Evolutionary conservation across 2,888 invertebrate species (phyloP).

Genomic region (Dilophus febrilis): DNA sequence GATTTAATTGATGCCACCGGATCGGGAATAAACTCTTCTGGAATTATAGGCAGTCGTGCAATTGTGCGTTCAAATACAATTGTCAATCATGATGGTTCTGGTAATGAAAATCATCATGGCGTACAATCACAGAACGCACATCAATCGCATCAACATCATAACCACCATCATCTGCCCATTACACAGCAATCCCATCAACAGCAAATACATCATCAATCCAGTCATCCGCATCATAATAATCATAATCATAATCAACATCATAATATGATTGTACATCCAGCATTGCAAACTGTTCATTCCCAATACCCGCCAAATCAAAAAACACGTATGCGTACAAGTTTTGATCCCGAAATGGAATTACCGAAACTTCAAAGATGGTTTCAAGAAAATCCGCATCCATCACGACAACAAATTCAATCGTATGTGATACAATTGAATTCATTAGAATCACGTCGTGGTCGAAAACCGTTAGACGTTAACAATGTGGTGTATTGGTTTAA

Average conservation of each 20-base stretch:
- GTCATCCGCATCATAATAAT: too few relatives aligned
- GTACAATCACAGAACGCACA: too few relatives aligned
- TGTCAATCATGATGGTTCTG: slow-evolving; percentile 18
- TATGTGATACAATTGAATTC: slow-evolving; percentile 89
- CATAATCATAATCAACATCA: slow-evolving; percentile 17
- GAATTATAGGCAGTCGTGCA: neutral
- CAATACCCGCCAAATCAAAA: slow-evolving; percentile 69
- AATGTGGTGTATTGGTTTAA: slow-evolving; percentile 97
- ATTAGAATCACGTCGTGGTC: slow-evolving; percentile 76
- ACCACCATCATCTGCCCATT: too few relatives aligned
- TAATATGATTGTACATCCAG: slow-evolving; percentile 43
- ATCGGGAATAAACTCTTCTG: too few relatives aligned
- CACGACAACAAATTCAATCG: slow-evolving; percentile 87
- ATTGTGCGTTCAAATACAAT: slow-evolving; percentile 8
- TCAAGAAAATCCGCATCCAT: slow-evolving; percentile 91
- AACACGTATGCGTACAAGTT: slow-evolving; percentile 90
- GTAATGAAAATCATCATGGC: neutral
- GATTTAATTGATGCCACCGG: neutral
- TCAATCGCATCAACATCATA: too few relatives aligned
- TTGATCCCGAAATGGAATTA: slow-evolving; percentile 90
- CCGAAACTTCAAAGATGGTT: slow-evolving; percentile 96
- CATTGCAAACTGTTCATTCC: slow-evolving; percentile 56
- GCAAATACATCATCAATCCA: too few relatives aligned
- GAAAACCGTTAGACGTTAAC: slow-evolving; percentile 87
- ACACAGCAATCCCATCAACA: too few relatives aligned